phyloP scores from a whole-genome alignment of 2,888 invertebrate genomes.

The Uloborus plumipes region DNA sequence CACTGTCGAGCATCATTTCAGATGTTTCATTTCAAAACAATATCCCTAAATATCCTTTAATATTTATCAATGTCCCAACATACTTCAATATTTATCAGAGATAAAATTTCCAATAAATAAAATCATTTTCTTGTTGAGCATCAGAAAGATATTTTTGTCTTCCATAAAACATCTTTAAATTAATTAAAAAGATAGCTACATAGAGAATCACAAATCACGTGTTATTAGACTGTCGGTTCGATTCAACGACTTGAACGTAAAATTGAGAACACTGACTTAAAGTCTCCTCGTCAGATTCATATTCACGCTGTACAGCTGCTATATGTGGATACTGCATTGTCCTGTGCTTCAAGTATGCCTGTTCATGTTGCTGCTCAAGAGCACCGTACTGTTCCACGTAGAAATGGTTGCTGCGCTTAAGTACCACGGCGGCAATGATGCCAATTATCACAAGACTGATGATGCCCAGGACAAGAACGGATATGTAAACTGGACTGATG shows the following conservation, averaged over 20 bases:
- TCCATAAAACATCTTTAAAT: too few species aligned
- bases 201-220: slow-evolving; percentile 4
- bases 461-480: slow-evolving; percentile 71
- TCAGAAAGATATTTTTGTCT: too few species aligned
- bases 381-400: slow-evolving; percentile 60
- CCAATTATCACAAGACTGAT: slow-evolving; percentile 70
- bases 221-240: slow-evolving; percentile 6
- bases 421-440: slow-evolving; percentile 71
- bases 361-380: slow-evolving; percentile 51
- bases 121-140: too few species aligned
- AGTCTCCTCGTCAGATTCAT: slow-evolving; percentile 35
- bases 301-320: slow-evolving; percentile 23
- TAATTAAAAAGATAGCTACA: too few species aligned
- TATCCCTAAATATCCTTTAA: too few species aligned
- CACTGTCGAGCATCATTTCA: too few species aligned
- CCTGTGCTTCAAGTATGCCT: slow-evolving; percentile 49
- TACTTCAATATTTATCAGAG: too few species aligned
- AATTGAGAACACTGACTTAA: slow-evolving; percentile 32
- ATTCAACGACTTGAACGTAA: slow-evolving; percentile 28
- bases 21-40: too few species aligned
- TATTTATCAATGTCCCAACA: too few species aligned
- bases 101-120: too few species aligned
- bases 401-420: slow-evolving; percentile 68
- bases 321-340: slow-evolving; percentile 10
- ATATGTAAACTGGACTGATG: slow-evolving; percentile 71